Evolutionary conservation across 2,888 invertebrate species (phyloP).

Genomic region (Apamea sordens): DNA sequence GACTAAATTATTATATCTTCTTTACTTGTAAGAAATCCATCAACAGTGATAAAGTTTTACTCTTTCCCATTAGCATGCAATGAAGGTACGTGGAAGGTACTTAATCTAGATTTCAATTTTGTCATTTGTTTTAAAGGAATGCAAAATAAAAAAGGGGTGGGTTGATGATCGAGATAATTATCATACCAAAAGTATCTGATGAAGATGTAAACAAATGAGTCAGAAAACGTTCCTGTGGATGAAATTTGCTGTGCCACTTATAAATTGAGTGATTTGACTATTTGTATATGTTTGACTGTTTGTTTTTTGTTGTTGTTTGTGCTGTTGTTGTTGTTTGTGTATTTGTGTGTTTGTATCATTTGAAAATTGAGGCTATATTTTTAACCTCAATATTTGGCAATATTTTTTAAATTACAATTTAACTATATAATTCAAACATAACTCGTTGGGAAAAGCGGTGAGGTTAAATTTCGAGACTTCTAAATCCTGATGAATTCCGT

Average conservation of each 20-base stretch:
- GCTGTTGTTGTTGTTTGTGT: no score
- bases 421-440: neutral
- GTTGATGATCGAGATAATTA: neutral
- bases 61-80: conserved; percentile 3
- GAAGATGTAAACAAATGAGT: neutral
- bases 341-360: neutral
- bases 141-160: no score
- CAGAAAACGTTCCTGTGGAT: neutral
- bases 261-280: neutral
- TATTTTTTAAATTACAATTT: neutral
- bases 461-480: neutral
- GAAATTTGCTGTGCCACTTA: neutral
- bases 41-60: neutral
- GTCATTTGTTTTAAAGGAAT: neutral
- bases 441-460: neutral
- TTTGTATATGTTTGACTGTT: no score
- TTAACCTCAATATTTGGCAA: neutral
- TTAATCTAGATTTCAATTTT: neutral
- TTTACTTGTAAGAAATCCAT: neutral
- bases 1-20: neutral
- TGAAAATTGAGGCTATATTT: neutral
- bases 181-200: neutral
- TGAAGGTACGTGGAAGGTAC: conserved; percentile 6
- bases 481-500: neutral
- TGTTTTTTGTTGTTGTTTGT: no score